Evolutionary conservation across 2,797 vertebrate species (phyloP).

Genomic region (Apogon talboti): DNA sequence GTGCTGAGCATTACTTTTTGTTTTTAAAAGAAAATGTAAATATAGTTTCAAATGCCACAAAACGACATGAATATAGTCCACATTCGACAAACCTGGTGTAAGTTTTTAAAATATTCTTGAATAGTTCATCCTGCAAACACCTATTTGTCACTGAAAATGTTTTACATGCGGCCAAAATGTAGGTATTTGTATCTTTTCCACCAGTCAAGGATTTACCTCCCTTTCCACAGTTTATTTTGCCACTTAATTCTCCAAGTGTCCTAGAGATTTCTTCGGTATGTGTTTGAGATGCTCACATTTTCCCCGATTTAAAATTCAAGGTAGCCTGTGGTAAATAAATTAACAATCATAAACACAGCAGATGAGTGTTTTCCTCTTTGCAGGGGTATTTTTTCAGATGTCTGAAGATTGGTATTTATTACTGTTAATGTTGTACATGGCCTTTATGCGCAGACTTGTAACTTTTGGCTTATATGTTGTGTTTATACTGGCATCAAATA

Average conservation of each 20-base stretch:
- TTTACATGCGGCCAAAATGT: slow-evolving; percentile 2
- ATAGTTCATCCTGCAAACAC: too few relatives aligned
- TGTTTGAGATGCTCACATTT: slow-evolving; percentile 52
- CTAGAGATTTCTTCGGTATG: slow-evolving; percentile 24
- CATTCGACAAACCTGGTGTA: too few relatives aligned
- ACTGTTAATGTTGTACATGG: slow-evolving; percentile 67
- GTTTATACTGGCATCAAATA: slow-evolving; percentile 69
- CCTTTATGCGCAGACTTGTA: slow-evolving; percentile 65
- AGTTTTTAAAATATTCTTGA: too few relatives aligned
- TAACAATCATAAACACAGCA: slow-evolving; percentile 64
- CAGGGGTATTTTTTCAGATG: slow-evolving; percentile 61
- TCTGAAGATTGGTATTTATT: slow-evolving; percentile 74
- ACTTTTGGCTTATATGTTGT: slow-evolving; percentile 60
- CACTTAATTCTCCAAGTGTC: slow-evolving; percentile 37
- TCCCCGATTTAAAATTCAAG: slow-evolving; percentile 64
- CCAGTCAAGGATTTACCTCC: slow-evolving; percentile 25
- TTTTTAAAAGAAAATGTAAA: too few relatives aligned
- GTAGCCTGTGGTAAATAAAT: slow-evolving; percentile 66
- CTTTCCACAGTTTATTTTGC: slow-evolving; percentile 48
- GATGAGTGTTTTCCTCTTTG: slow-evolving; percentile 59
- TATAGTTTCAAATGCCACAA: too few relatives aligned
- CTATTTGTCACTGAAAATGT: too few relatives aligned
- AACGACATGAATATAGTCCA: too few relatives aligned
- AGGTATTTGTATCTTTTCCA: slow-evolving; percentile 18
- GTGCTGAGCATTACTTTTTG: too few relatives aligned